phyloP scores from a whole-genome alignment of 2,888 invertebrate genomes.

The Mythimna vitellina region DNA sequence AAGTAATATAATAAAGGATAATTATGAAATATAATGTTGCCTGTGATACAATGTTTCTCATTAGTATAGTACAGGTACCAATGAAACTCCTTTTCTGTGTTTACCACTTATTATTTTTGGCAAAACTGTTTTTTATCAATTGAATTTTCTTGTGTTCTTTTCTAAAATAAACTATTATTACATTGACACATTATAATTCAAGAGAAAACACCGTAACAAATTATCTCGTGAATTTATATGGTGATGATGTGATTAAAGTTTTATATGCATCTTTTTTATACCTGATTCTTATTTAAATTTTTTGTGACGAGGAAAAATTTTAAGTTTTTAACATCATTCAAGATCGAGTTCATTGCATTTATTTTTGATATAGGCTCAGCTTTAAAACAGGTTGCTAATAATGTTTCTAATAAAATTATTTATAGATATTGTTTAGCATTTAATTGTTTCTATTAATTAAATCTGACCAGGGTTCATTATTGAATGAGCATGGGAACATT shows the following conservation, averaged over 20 bases:
- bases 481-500: conserved; percentile 36
- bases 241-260: not conserved
- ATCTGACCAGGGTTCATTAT: conserved; percentile 20
- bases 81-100: no score
- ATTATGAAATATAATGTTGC: no score
- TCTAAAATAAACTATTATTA: no score
- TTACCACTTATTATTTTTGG: no score
- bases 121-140: no score
- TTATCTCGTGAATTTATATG: conserved; percentile 9
- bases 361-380: not conserved
- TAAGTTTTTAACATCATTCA: not conserved
- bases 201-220: conserved; percentile 13
- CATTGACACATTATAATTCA: not conserved
- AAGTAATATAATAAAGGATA: no score
- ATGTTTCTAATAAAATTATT: not conserved
- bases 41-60: no score
- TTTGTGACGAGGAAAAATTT: not conserved
- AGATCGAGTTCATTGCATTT: not conserved
- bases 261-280: conserved; percentile 4
- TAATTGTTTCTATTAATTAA: conserved; percentile 26
- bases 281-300: not conserved
- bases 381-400: not conserved
- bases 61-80: no score
- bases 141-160: no score
- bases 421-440: not conserved